These are phyloP conservation scores for Caenorhabditis afra DNA, from an alignment of 2,888 invertebrate genomes.

Conservation along the genomic window DNA sequence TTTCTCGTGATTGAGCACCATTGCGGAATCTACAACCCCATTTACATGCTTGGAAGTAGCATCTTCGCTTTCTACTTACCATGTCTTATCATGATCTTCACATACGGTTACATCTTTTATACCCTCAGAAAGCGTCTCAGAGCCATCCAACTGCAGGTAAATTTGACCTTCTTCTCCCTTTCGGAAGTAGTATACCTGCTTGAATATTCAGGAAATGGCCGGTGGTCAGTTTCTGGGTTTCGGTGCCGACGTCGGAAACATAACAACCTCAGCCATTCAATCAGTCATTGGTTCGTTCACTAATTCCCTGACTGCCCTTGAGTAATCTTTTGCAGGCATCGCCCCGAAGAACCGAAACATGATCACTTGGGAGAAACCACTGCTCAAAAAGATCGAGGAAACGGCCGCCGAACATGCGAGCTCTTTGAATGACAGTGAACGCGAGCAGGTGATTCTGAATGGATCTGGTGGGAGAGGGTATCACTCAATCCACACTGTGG, in stretches of 20 bases:
- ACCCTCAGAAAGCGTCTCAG: constrained; percentile 80
- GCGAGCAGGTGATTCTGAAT: constrained; percentile 72
- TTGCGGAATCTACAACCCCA: constrained; percentile 79
- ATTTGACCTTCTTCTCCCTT: background rate
- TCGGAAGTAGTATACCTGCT: too few species aligned
- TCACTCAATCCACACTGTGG: background rate
- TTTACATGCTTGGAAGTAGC: constrained; percentile 79
- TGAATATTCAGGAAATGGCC: constrained; percentile 77
- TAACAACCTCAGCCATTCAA: constrained; percentile 79
- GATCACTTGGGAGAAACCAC: constrained; percentile 80
- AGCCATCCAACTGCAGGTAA: constrained; percentile 79
- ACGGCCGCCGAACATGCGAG: constrained; percentile 80
- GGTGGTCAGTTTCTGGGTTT: constrained; percentile 80
- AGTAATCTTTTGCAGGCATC: constrained; percentile 64
- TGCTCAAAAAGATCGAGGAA: constrained; percentile 79
- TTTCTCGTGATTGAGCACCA: constrained; percentile 76
- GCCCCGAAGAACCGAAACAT: constrained; percentile 79
- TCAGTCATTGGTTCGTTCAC: constrained; percentile 73
- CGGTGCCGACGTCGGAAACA: constrained; percentile 79
- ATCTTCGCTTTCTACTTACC: constrained; percentile 82
- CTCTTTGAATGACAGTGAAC: constrained; percentile 78
- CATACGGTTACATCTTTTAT: constrained; percentile 81
- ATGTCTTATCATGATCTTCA: constrained; percentile 82
- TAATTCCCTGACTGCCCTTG: background rate
- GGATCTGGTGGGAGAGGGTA: background rate